Conservation (phyloP, 1,140 invertebrate genomes). For the Drosophila insularis region DNA sequence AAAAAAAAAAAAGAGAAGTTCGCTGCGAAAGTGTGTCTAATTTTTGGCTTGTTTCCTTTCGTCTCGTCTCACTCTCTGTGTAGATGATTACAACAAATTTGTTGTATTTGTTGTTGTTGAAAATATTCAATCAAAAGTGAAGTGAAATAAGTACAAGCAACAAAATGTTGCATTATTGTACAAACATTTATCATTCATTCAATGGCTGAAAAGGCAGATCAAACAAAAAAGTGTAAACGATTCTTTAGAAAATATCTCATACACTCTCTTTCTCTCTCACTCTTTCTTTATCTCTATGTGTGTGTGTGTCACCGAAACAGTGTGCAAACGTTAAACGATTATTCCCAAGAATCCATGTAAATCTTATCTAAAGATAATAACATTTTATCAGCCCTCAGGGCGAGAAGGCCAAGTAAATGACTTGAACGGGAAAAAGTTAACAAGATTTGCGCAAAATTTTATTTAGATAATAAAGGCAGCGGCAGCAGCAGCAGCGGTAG, state of each 20-base stretch:
- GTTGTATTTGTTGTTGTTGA: background rate
- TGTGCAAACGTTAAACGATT: background rate
- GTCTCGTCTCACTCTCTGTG: slow-evolving; percentile 19
- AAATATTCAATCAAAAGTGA: slow-evolving; percentile 28
- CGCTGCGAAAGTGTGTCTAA: slow-evolving; percentile 70
- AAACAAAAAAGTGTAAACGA: background rate
- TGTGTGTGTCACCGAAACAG: too few relatives aligned
- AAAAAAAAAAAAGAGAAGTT: background rate
- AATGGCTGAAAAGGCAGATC: background rate
- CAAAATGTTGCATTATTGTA: background rate
- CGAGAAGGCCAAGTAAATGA: slow-evolving; percentile 55
- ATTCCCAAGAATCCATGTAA: slow-evolving; percentile 16
- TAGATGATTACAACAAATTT: slow-evolving; percentile 16
- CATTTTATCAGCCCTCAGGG: slow-evolving; percentile 16
- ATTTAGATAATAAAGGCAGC: background rate
- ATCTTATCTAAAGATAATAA: slow-evolving; percentile 50
- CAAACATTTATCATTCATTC: background rate
- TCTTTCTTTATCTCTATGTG: too few relatives aligned
- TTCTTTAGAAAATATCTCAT: background rate
- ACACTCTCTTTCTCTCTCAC: too few relatives aligned
- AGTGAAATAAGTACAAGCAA: slow-evolving; percentile 17
- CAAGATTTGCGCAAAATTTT: background rate
- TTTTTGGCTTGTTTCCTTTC: slow-evolving; percentile 26
- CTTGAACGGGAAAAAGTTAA: slow-evolving; percentile 35
- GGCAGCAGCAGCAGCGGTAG: background rate